Evolutionary conservation across 2,797 vertebrate genomes (phyloP).

Genomic region (Thunnus albacares): DNA sequence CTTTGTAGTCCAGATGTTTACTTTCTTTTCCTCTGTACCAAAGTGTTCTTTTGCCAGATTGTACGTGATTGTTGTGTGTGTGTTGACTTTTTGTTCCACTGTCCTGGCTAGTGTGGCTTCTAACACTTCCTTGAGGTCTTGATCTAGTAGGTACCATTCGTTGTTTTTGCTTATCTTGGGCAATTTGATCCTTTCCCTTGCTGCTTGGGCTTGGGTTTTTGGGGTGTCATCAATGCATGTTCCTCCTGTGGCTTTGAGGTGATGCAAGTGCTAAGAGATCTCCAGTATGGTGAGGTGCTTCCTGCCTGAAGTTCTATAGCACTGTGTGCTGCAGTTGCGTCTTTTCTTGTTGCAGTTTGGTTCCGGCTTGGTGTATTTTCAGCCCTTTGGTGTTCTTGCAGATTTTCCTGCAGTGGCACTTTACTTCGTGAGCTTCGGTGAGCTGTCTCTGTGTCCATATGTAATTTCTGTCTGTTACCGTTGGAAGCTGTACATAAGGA

Average conservation of each 20-base stretch:
- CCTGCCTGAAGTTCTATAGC: slow-evolving; percentile 42
- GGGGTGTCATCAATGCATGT: background rate
- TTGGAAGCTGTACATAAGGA: slow-evolving; percentile 1
- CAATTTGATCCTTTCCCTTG: background rate
- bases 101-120: too few species aligned
- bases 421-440: background rate
- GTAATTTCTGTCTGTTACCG: slow-evolving; percentile 4
- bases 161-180: background rate
- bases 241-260: background rate
- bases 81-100: too few species aligned
- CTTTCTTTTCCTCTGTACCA: background rate
- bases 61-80: too few species aligned
- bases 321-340: slow-evolving; percentile 17
- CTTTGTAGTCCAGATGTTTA: too few species aligned
- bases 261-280: slow-evolving; percentile 14
- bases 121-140: background rate
- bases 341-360: slow-evolving; percentile 16
- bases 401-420: slow-evolving; percentile 2
- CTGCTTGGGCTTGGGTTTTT: too few species aligned
- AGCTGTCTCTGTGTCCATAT: background rate
- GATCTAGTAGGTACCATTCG: background rate
- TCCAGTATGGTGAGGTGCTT: slow-evolving; percentile 38
- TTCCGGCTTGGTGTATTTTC: background rate
- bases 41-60: background rate
- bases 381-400: slow-evolving; percentile 13